Evolutionary conservation across 2,888 invertebrate genomes (phyloP), one percentile per base, ranked within the genome.

Genomic region (Bombylius major): DNA sequence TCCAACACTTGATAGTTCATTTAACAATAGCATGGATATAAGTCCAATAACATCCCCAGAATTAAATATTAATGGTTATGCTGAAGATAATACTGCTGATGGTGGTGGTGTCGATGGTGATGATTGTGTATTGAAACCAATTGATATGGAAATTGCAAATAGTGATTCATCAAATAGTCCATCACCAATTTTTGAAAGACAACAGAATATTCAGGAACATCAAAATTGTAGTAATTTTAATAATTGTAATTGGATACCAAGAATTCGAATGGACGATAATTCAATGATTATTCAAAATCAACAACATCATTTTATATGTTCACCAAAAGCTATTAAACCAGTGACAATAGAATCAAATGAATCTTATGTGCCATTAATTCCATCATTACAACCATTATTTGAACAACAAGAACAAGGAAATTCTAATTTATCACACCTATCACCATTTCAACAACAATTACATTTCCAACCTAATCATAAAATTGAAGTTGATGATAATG

Each of bases 121-220:
- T 23, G 52, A 53, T 47, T 46, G 31, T 14, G 6, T 44, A 4
- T 52, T 53, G 4, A 69, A 70, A 59, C 67, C 71, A 0, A 62
- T 73, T 4, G 74, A 74, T 58, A 74, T 74, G 73, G 74, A 74
- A 4, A 62, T 75, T 46, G 74, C 60, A 1, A 68, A 70, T 55
- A 72, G 71, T 47, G 71, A 70, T 58, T 70, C 71, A 56, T 72
- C 72, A 36, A 52, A 58, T 47, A 65, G 65, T 36, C 60, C 61
- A 5, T 36, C 58, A 23, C 60, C 59, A 5, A 48, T 53, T 5
- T 60, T 59, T 52, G 59, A 50, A 14, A 48, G 48, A 5, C 46
- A 42, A 11, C 39, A 42, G 12, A 23, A 23, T 23, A 23, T 23
- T 23, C 14, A 31, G 45, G 32, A 57, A 11, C 46, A 55, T 9